Evolutionary conservation across 2,797 vertebrate species (phyloP), one percentile per base, ranked within the genome.

Genomic region (Phaenicophaeus curvirostris): DNA sequence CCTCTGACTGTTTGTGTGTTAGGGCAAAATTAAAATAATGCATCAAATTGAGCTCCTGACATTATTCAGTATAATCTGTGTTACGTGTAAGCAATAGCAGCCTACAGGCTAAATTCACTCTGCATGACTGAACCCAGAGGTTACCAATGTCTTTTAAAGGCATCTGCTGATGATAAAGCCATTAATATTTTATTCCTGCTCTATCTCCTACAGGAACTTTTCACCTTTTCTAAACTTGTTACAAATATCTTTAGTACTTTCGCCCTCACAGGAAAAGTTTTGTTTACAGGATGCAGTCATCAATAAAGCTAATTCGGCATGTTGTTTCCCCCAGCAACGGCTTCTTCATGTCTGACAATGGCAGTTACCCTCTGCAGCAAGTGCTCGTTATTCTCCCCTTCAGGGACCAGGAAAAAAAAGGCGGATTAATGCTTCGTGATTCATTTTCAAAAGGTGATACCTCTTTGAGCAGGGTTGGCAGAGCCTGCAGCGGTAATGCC

Each of bases 1-100:
- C 14, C 15, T 53, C 74, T n/a, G 21, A 62, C 44, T 2, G 0
- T 59, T 74, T 7, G 4, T 23, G n/a, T 66, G 66, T 16, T 44
- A 48, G 37, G 24, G 23, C 68, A 58, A 90, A 93, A 89, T 75
- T 80, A 77, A 90, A 95, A 77, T 58, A 35, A 95, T 90, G 57
- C 54, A 90, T 75, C 84, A 89, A 80, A 78, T 83, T 35, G 62
- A 90, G 66, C 33, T 27, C 31, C 57, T 61, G 65, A 50, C 75
- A 83, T 44, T n/a, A 62, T 72, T 85, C 4, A 3, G 4, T 5
- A 12, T 58, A 63, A 59, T 7, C 18, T 21, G 6, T 18, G 9
- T 11, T 28, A 65, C 48, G 84, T 9, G 5, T n/a, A 51, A 89
- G 50, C n/a, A 33, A 57, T 68, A 55, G 35, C 58, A 84, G 54